These are phyloP conservation scores for Formica selysi DNA, from an alignment of 1,140 invertebrate species.

Conservation along the genomic window DNA sequence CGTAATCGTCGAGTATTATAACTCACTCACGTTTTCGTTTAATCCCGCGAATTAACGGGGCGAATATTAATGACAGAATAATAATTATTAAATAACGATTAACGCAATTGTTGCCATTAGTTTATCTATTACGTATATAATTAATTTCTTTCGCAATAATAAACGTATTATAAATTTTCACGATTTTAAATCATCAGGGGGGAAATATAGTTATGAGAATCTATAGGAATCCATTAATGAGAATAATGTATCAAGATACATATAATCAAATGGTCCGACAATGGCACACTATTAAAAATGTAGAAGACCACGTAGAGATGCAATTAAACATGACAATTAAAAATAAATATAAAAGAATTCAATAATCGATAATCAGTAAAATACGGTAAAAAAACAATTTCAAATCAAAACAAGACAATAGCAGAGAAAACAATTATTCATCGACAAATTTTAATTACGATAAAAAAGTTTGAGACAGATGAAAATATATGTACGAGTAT, in stretches of 20 bases:
- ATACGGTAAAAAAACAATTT: neutral
- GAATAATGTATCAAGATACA: neutral
- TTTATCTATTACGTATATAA: slow-evolving; percentile 49
- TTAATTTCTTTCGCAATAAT: slow-evolving; percentile 39
- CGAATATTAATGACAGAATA: slow-evolving; percentile 42
- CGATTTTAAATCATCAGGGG: neutral
- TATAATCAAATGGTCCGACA: neutral
- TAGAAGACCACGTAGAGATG: neutral
- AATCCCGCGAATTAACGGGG: slow-evolving; percentile 33
- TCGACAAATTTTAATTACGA: neutral
- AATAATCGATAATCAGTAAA: slow-evolving; percentile 7
- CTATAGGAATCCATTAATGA: slow-evolving; percentile 22
- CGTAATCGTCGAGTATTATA: slow-evolving; percentile 2
- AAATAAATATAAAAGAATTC: neutral
- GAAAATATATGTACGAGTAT: neutral
- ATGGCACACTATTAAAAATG: slow-evolving; percentile 2
- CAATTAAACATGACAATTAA: neutral
- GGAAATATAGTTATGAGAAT: neutral
- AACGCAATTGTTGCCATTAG: slow-evolving; percentile 24
- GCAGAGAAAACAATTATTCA: neutral
- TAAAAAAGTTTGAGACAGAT: neutral
- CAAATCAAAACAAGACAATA: neutral
- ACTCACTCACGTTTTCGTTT: slow-evolving; percentile 51
- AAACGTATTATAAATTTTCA: slow-evolving; percentile 30
- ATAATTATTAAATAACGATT: slow-evolving; percentile 51